phyloP scores from a whole-genome alignment of 2,888 invertebrate species.

The Nasonia oneida region DNA sequence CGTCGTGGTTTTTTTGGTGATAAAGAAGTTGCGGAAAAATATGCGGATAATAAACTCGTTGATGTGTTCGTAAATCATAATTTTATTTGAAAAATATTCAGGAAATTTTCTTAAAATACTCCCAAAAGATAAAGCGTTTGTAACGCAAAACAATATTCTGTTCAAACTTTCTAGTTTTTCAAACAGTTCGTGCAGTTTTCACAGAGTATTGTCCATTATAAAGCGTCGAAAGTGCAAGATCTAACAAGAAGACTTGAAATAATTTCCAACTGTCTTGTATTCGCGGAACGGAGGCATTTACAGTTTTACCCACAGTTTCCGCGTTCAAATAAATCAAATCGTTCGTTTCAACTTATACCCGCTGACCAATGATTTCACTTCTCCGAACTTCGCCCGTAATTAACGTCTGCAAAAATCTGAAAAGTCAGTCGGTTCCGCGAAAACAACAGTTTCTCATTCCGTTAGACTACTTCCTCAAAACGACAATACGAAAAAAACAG shows the following conservation, averaged over 20 bases:
- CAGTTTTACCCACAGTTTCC: neutral
- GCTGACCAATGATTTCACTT: neutral
- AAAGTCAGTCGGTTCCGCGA: neutral
- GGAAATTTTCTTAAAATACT: neutral
- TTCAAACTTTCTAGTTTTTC: neutral
- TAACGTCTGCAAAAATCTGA: neutral
- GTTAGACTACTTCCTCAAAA: neutral
- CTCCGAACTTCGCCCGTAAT: neutral
- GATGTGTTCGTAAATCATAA: neutral
- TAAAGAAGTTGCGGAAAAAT: neutral
- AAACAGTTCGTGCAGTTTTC: neutral
- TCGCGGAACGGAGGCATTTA: neutral
- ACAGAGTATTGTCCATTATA: neutral
- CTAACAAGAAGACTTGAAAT: neutral
- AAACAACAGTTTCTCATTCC: neutral
- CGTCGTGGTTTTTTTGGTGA: neutral
- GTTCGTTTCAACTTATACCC: neutral
- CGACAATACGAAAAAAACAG: neutral
- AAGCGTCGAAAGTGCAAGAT: conserved; percentile 18
- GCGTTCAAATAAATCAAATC: neutral
- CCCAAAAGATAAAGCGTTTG: neutral
- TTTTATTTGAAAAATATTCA: neutral
- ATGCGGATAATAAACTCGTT: neutral
- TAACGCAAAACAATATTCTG: neutral
- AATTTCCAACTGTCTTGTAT: neutral